phyloP scores from a whole-genome alignment of 2,888 invertebrate species.

The Andrena trimmerana region DNA sequence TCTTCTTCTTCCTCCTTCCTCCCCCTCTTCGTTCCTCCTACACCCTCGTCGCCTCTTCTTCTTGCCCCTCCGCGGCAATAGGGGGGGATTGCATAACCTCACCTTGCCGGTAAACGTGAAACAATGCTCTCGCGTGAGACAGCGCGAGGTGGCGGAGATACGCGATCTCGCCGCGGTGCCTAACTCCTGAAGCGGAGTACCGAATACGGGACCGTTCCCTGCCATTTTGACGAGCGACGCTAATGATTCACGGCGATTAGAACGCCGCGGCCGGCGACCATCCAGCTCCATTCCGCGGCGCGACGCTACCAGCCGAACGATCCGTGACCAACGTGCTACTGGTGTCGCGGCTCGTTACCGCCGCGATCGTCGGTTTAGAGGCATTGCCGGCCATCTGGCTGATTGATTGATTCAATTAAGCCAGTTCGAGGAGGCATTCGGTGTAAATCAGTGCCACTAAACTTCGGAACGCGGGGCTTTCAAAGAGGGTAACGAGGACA shows the following conservation, averaged over 20 bases:
- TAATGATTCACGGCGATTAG: conserved; percentile 66
- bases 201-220: conserved; percentile 61
- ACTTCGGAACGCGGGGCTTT: too few relatives aligned
- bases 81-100: conserved; percentile 81
- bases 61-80: conserved; percentile 56
- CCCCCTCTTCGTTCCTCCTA: conserved; percentile 66
- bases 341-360: conserved; percentile 31
- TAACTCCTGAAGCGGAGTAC: conserved; percentile 66
- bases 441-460: neutral
- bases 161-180: conserved; percentile 70
- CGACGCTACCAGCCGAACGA: conserved; percentile 41
- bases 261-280: conserved; percentile 26
- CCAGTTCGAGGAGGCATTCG: neutral
- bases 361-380: conserved; percentile 18
- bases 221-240: conserved; percentile 63
- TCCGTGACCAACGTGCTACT: conserved; percentile 46
- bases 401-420: conserved; percentile 32
- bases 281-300: conserved; percentile 4
- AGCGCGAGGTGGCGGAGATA: conserved; percentile 77
- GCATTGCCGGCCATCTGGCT: neutral
- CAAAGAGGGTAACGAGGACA: too few relatives aligned
- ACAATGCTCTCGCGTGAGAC: conserved; percentile 81
- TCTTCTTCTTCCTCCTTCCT: conserved; percentile 55
- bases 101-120: conserved; percentile 82
- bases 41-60: conserved; percentile 49